Conservation (phyloP, 2,113 vertebrate genomes). For the Paratilapia polleni region DNA sequence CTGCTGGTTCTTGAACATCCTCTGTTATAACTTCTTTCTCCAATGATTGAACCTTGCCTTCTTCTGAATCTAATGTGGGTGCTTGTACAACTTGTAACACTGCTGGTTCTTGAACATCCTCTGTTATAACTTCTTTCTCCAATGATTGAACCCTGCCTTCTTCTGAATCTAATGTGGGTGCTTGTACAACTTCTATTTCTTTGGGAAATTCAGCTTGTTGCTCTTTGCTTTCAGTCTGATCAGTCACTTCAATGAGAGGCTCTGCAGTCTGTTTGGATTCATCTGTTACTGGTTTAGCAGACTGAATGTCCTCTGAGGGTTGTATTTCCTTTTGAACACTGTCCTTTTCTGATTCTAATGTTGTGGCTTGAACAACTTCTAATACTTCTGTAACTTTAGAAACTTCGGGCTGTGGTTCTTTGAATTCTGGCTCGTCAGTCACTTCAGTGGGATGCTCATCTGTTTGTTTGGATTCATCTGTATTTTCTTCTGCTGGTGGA, state of each 20-base stretch:
- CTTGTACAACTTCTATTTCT: background rate
- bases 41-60: background rate
- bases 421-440: constrained; percentile 27
- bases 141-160: background rate
- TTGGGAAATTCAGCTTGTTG: background rate
- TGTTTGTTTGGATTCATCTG: constrained; percentile 25
- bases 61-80: background rate
- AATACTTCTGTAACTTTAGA: background rate
- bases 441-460: background rate
- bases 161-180: background rate
- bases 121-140: constrained; percentile 8
- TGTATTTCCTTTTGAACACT: background rate
- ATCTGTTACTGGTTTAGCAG: background rate
- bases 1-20: too few species aligned
- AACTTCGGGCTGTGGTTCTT: constrained; percentile 12
- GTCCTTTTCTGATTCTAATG: background rate
- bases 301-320: background rate
- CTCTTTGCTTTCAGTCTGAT: background rate
- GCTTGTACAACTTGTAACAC: constrained; percentile 2
- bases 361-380: background rate
- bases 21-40: constrained; percentile 12
- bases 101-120: too few species aligned
- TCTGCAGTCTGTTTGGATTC: background rate
- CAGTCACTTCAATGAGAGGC: background rate
- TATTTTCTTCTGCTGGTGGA: background rate